phyloP scores from a whole-genome alignment of 1,140 invertebrate genomes.

The Meloidogyne chitwoodi region DNA sequence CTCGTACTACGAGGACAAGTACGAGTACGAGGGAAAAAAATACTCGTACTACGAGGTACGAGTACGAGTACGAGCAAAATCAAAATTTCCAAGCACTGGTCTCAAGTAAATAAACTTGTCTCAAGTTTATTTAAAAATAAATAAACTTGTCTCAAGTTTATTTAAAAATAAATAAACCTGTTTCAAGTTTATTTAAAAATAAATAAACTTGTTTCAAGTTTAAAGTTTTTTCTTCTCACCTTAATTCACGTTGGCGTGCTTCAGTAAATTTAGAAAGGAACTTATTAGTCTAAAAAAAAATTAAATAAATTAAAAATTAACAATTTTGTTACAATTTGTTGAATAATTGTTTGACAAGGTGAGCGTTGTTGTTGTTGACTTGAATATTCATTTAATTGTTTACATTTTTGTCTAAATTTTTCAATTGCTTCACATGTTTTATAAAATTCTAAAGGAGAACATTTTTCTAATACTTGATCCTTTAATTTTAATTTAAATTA shows the following conservation, averaged over 20 bases:
- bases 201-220: background rate
- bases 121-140: background rate
- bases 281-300: constrained; percentile 35
- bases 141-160: background rate
- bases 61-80: too few species aligned
- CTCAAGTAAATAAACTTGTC: background rate
- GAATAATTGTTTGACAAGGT: constrained; percentile 35
- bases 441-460: constrained; percentile 21
- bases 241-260: constrained; percentile 78
- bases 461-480: constrained; percentile 35
- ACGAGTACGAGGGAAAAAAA: too few species aligned
- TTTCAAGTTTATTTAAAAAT: too few species aligned
- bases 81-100: too few species aligned
- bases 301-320: background rate
- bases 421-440: constrained; percentile 30
- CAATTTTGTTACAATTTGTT: constrained; percentile 25
- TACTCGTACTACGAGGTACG: too few species aligned
- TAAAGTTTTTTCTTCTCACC: constrained; percentile 51
- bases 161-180: background rate
- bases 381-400: background rate
- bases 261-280: constrained; percentile 86
- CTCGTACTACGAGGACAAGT: too few species aligned
- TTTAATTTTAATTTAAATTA: constrained; percentile 15
- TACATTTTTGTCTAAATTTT: constrained; percentile 21
- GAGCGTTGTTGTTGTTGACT: constrained; percentile 29